A percentile compares a stretch with the other conserved stretches of the same genome.
These are phyloP conservation scores for Halichondria panicea DNA, from an alignment of 37 sponge, comb jelly and placozoan genomes.

Conservation along the genomic window DNA sequence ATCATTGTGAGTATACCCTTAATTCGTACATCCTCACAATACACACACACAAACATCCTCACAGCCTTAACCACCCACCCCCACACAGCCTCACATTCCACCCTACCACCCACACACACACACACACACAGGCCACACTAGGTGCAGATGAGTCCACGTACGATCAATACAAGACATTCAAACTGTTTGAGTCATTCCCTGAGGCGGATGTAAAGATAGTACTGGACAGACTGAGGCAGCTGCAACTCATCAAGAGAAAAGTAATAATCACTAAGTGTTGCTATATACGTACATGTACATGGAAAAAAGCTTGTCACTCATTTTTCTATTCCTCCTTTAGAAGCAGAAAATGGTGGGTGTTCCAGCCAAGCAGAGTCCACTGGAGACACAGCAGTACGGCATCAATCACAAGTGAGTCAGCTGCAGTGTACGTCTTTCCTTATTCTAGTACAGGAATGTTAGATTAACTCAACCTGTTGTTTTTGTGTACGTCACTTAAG, in stretches of 20 bases:
- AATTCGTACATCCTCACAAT: not conserved
- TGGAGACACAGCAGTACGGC: too few species aligned
- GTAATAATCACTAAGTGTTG: not conserved
- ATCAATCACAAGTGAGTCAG: too few species aligned
- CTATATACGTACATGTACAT: too few species aligned
- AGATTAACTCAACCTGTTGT: too few species aligned
- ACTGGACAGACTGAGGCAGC: not conserved
- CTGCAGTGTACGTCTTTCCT: too few species aligned
- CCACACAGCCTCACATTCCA: slow-evolving; percentile 18
- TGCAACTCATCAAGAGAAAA: not conserved
- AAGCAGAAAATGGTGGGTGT: too few species aligned
- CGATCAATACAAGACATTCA: slow-evolving; percentile 49
- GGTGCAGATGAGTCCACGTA: slow-evolving; percentile 16
- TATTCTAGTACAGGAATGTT: too few species aligned
- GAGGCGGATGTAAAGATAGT: slow-evolving; percentile 15
- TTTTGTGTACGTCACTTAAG: too few species aligned
- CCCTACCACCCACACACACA: slow-evolving; percentile 29
- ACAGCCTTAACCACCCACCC: slow-evolving; percentile 8
- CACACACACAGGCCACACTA: slow-evolving; percentile 18
- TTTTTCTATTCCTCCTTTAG: too few species aligned
- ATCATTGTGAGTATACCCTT: not conserved
- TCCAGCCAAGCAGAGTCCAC: too few species aligned
- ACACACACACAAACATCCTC: slow-evolving; percentile 22
- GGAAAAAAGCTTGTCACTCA: too few species aligned
- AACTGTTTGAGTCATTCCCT: slow-evolving; percentile 59